Evolutionary conservation across 2,888 invertebrate species (phyloP).

Genomic region (Polyploca ridens): DNA sequence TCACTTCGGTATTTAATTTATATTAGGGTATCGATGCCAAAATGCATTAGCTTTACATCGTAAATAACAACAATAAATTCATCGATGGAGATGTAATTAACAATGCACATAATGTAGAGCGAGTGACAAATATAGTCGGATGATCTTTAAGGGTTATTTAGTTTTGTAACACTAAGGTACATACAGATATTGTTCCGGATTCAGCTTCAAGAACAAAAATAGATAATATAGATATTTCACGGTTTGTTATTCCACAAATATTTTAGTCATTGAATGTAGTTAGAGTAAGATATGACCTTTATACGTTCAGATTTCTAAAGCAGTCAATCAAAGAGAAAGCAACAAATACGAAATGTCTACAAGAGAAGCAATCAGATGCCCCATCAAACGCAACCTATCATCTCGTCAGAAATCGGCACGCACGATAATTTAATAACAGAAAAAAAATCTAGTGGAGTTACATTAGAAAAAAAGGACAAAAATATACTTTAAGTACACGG

Average conservation of each 20-base stretch:
- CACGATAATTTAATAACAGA: slow-evolving; percentile 84
- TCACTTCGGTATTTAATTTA: slow-evolving; percentile 42
- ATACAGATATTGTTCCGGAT: neutral
- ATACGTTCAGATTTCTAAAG: slow-evolving; percentile 62
- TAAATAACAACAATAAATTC: slow-evolving; percentile 39
- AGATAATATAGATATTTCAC: neutral
- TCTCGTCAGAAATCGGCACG: slow-evolving; percentile 83
- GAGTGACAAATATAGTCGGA: neutral
- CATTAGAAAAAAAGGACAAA: slow-evolving; percentile 60
- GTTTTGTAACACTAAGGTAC: neutral
- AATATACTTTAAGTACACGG: slow-evolving; percentile 62
- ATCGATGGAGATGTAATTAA: slow-evolving; percentile 42
- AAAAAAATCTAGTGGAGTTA: slow-evolving; percentile 61
- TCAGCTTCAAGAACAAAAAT: neutral
- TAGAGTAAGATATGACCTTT: slow-evolving; percentile 56
- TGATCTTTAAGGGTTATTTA: neutral
- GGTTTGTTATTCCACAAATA: neutral
- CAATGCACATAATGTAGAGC: neutral
- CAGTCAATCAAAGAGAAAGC: slow-evolving; percentile 83
- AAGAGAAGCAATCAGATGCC: slow-evolving; percentile 83
- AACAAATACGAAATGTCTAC: slow-evolving; percentile 75
- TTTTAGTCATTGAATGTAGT: neutral
- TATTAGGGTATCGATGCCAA: slow-evolving; percentile 43
- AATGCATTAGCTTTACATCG: slow-evolving; percentile 38
- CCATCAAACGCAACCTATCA: slow-evolving; percentile 82